Evolutionary conservation across 2,888 invertebrate genomes (phyloP), one percentile per base, ranked within the genome.

Genomic region (Anodontia alba): DNA sequence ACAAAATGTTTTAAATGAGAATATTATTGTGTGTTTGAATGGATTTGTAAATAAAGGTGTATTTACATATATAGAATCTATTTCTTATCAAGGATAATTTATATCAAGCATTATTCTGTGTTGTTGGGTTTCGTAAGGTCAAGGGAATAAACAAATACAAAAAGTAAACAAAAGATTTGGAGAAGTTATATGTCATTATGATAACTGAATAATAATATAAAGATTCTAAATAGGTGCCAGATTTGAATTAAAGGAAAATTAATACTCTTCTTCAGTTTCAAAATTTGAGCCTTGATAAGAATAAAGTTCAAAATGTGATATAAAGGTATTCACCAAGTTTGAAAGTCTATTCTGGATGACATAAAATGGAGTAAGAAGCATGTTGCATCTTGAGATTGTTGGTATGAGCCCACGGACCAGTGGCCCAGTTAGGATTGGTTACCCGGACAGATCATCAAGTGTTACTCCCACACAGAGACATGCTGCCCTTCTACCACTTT

Each of bases 371-470:
- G 29, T 49, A 33, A 20, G 49, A 29, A 83, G 42, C 66, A 87
- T 87, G 87, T 78, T 87, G 57, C 87, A 87, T 62, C 78, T 87
- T 38, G 87, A 87, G 80, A 78, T 87, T 51, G 83, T 87, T 49
- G 87, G 87, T 26, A 84, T 83, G 81, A 87, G 87, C 43, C 87
- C 87, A 38, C 73, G 87, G 51, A 83, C 84, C 15, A 80, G 70
- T 57, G 83, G 78, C 51, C 84, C 84, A 2, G 78, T 87, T 15
- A 79, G 81, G 51, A 83, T 87, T 43, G 84, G 87, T 3, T 87
- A 87, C 51, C 69, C 84, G 3, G 87, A 87, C 71, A 73, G 84
- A 20, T 73, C 85, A 31, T 69, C 79, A 46, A 87, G 80, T 49
- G 83, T 81, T 12, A 85, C 85, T 51, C 85, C 73, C 15, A 86